Conservation (phyloP, 1,140 invertebrate species). For the Meloidogyne floridensis region DNA sequence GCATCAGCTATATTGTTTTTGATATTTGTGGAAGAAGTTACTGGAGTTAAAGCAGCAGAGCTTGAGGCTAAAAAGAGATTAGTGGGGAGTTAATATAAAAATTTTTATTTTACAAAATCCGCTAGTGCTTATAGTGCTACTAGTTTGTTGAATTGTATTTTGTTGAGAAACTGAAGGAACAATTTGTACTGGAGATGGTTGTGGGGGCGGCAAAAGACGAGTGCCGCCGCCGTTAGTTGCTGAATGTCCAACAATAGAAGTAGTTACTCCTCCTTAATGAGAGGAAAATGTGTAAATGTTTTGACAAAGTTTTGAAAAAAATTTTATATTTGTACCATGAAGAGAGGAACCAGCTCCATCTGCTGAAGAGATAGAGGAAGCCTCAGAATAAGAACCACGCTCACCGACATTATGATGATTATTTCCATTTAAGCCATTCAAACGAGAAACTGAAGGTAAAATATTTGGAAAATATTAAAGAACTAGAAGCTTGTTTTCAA, state of each 20-base stretch:
- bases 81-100: background rate
- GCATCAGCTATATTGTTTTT: slow-evolving; percentile 34
- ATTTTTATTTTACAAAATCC: background rate
- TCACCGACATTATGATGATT: background rate
- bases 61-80: slow-evolving; percentile 6
- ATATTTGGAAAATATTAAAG: background rate
- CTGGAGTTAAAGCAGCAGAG: slow-evolving; percentile 1
- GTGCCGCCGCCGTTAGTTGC: background rate
- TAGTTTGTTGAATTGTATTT: slow-evolving; percentile 24
- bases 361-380: slow-evolving; percentile 36
- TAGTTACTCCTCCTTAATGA: too few species aligned
- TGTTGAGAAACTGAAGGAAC: background rate
- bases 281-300: too few species aligned
- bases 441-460: background rate
- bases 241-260: background rate
- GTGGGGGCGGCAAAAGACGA: background rate
- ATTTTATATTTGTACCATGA: background rate
- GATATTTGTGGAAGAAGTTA: background rate
- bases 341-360: slow-evolving; percentile 7
- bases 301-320: too few species aligned
- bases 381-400: slow-evolving; percentile 35
- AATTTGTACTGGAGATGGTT: background rate
- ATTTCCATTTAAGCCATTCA: slow-evolving; percentile 21
- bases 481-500: too few species aligned
- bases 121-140: background rate